phyloP scores from a whole-genome alignment of 2,113 vertebrate species.

The Mohoua ochrocephala region DNA sequence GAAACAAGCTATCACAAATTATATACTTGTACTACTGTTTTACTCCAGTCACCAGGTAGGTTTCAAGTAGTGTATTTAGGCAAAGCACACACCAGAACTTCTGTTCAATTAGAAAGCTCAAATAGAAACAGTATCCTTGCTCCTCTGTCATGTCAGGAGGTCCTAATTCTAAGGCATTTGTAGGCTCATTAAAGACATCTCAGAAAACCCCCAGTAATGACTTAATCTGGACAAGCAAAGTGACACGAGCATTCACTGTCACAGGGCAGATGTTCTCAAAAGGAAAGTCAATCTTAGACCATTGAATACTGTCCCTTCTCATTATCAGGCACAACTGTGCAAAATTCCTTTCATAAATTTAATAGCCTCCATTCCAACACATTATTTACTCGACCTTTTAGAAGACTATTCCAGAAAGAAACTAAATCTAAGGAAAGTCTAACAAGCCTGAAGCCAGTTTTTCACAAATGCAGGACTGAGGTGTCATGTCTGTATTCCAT shows the following conservation, averaged over 20 bases:
- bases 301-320: neutral
- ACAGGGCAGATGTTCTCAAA: neutral
- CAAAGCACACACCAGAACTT: neutral
- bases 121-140: neutral
- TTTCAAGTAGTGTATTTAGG: neutral
- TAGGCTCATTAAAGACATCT: neutral
- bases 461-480: neutral
- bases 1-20: neutral
- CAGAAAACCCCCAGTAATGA: rapidly evolving
- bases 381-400: neutral
- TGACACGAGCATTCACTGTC: neutral
- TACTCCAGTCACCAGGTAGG: neutral
- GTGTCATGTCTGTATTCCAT: neutral
- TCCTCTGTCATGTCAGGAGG: neutral
- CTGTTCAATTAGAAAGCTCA: neutral
- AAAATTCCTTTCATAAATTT: neutral
- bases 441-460: neutral
- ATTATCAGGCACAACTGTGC: neutral
- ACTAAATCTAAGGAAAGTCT: neutral
- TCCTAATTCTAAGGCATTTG: neutral
- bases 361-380: neutral
- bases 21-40: neutral
- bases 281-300: neutral
- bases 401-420: neutral
- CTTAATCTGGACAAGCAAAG: neutral